A percentile compares a stretch with the other conserved stretches of the same genome.
Conservation (phyloP, 2,797 vertebrate genomes). For the Tenualosa ilisha region DNA sequence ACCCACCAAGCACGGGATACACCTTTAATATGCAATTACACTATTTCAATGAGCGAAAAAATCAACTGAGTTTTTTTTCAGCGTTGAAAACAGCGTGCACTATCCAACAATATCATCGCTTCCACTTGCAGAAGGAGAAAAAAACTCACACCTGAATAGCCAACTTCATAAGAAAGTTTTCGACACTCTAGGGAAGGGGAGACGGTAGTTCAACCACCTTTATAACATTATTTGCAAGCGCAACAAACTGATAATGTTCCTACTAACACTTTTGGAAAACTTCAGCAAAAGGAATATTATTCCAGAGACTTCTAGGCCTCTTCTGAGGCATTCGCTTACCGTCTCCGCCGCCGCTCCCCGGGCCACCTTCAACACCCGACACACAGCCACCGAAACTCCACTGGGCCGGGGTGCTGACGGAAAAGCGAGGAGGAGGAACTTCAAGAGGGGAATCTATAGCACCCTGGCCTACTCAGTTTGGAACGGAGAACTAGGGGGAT, state of each 20-base stretch:
- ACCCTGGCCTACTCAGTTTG: slow-evolving; percentile 70
- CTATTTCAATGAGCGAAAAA: background rate
- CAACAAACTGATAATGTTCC: background rate
- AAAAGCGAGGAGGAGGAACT: slow-evolving; percentile 63
- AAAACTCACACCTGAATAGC: slow-evolving; percentile 22
- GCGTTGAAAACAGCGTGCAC: background rate
- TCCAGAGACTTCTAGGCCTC: slow-evolving; percentile 45
- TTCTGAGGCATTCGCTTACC: slow-evolving; percentile 40
- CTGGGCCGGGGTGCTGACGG: slow-evolving; percentile 68
- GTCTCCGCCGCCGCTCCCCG: slow-evolving; percentile 72
- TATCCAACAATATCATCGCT: slow-evolving; percentile 13
- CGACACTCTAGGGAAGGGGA: background rate
- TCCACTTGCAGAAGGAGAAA: slow-evolving; percentile 19
- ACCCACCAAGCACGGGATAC: background rate
- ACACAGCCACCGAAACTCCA: slow-evolving; percentile 70
- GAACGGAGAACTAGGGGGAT: slow-evolving; percentile 57
- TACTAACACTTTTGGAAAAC: slow-evolving; percentile 2
- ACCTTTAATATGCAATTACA: background rate
- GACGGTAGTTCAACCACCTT: background rate
- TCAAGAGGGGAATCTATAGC: slow-evolving; percentile 62
- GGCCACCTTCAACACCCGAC: slow-evolving; percentile 74
- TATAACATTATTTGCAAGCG: slow-evolving; percentile 10
- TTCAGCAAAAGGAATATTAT: slow-evolving; percentile 17
- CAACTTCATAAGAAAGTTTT: slow-evolving; percentile 27
- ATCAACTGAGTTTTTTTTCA: background rate